Conservation (phyloP, 1,140 invertebrate genomes). For the Mizuhopecten yessoensis region DNA sequence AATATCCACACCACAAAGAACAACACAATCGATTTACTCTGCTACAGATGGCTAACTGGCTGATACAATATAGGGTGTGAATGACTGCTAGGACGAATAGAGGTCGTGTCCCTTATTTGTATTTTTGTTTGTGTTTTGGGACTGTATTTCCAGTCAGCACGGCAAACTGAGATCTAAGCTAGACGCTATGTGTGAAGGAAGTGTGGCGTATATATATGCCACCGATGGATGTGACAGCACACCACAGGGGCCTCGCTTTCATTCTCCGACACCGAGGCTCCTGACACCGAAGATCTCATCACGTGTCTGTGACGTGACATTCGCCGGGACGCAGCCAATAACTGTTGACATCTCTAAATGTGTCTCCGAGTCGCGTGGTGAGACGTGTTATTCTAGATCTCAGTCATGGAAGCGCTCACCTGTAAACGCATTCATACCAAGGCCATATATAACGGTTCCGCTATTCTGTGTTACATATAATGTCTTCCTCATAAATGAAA, state of each 20-base stretch:
- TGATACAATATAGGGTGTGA: not conserved
- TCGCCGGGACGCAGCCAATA: not conserved
- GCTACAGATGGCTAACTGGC: not conserved
- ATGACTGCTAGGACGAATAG: not conserved
- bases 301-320: not conserved
- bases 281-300: not conserved
- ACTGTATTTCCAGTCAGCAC: not conserved
- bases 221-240: not conserved
- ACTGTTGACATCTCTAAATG: constrained; percentile 9
- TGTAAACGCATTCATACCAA: not conserved
- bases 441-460: not conserved
- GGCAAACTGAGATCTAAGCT: not conserved
- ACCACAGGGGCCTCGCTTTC: constrained; percentile 4
- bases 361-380: not conserved
- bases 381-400: not conserved
- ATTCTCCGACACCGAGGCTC: not conserved
- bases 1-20: not conserved
- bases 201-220: not conserved
- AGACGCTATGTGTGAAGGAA: not conserved
- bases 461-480: too few relatives aligned
- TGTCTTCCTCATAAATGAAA: too few relatives aligned
- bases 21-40: not conserved
- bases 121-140: not conserved
- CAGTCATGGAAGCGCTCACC: not conserved
- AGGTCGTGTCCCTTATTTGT: not conserved